phyloP scores from a whole-genome alignment of 2,113 vertebrate genomes.

The Empidonax traillii region DNA sequence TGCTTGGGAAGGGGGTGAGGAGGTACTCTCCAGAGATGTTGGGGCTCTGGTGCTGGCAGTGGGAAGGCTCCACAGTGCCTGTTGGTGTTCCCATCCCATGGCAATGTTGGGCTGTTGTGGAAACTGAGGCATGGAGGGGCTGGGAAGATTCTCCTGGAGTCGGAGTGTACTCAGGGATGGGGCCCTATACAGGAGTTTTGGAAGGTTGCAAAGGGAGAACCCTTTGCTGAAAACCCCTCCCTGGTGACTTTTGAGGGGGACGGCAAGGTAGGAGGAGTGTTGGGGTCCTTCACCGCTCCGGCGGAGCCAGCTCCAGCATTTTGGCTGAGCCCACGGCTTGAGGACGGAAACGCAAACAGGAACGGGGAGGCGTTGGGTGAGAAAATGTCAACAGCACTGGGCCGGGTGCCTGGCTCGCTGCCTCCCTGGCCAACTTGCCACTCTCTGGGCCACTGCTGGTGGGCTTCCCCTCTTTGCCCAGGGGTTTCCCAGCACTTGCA shows the following conservation, averaged over 20 bases:
- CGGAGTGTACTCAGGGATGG: neutral
- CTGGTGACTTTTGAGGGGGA: neutral
- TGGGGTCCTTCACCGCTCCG: neutral
- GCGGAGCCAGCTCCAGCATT: neutral
- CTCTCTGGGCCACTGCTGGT: neutral
- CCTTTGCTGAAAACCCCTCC: neutral
- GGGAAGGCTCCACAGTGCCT: neutral
- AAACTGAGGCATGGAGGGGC: neutral
- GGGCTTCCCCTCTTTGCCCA: neutral
- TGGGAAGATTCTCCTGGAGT: neutral
- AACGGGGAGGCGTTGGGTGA: slow-evolving; percentile 58
- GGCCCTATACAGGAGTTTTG: neutral
- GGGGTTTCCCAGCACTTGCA: neutral
- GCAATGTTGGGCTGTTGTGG: neutral
- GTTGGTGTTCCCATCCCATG: neutral
- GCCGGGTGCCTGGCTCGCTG: neutral
- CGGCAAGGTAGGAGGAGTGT: neutral
- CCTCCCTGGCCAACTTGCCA: neutral
- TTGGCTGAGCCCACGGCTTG: neutral
- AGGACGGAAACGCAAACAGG: slow-evolving; percentile 59
- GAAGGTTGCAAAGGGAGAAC: neutral
- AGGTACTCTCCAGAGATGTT: neutral
- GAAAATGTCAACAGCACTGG: slow-evolving; percentile 58
- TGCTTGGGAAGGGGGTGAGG: neutral
- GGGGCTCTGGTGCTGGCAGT: accelerated